phyloP scores from a whole-genome alignment of 2,797 vertebrate species.

The Halcyon smyrnensis region DNA sequence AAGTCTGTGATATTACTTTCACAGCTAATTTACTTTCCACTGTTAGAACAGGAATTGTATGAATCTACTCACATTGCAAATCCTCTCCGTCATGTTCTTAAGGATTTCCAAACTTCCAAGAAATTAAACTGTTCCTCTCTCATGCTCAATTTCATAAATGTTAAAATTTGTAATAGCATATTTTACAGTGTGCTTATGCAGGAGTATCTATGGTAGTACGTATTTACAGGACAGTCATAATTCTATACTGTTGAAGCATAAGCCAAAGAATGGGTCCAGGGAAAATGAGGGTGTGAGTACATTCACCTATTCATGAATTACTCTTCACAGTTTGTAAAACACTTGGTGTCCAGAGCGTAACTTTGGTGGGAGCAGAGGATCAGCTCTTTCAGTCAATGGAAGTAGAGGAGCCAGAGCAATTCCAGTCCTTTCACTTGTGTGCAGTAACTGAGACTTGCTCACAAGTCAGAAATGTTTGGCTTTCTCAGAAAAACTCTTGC shows the following conservation, averaged over 20 bases:
- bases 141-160: not conserved
- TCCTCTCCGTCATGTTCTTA: not conserved
- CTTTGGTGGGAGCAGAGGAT: not conserved
- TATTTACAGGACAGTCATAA: not conserved
- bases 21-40: constrained; percentile 23
- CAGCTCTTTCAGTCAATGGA: not conserved
- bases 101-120: not conserved
- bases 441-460: not conserved
- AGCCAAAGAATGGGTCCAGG: not conserved
- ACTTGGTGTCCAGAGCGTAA: not conserved
- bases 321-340: not conserved
- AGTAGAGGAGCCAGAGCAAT: not conserved
- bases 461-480: not conserved
- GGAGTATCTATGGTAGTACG: not conserved
- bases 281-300: not conserved
- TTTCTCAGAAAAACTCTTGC: not conserved
- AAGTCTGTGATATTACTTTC: constrained; percentile 21
- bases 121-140: not conserved
- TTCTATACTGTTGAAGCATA: not conserved
- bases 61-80: not conserved
- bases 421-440: not conserved
- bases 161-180: not conserved
- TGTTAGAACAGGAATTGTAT: not conserved
- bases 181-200: not conserved
- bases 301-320: not conserved